Evolutionary conservation across 2,888 invertebrate genomes (phyloP).

Genomic region (Ptychoptera contaminata): DNA sequence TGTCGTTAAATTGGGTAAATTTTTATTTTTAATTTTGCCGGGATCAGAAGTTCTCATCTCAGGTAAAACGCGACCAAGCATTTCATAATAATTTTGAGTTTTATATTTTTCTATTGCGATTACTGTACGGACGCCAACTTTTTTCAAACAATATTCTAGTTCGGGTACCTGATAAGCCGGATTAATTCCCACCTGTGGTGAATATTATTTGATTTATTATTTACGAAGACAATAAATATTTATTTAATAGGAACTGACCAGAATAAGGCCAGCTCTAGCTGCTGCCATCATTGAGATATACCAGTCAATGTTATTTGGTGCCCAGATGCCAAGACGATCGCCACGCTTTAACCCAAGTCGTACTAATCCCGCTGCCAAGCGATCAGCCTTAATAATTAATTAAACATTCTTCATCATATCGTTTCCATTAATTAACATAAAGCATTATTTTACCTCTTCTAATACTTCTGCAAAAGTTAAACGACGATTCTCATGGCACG

Average conservation of each 20-base stretch:
- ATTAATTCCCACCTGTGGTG: slow-evolving; percentile 53
- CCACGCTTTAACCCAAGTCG: slow-evolving; percentile 51
- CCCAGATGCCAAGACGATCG: slow-evolving; percentile 65
- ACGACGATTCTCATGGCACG: slow-evolving; percentile 34
- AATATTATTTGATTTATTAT: slow-evolving; percentile 8
- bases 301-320: slow-evolving; percentile 67
- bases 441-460: slow-evolving; percentile 31
- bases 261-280: slow-evolving; percentile 51
- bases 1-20: slow-evolving; percentile 34
- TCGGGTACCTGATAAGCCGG: slow-evolving; percentile 56
- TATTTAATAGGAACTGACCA: slow-evolving; percentile 31
- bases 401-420: no score
- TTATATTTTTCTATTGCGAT: slow-evolving; percentile 46
- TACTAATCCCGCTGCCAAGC: slow-evolving; percentile 53
- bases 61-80: slow-evolving; percentile 43
- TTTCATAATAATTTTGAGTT: slow-evolving; percentile 48
- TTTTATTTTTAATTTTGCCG: slow-evolving; percentile 31
- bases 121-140: slow-evolving; percentile 51
- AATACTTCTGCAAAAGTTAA: slow-evolving; percentile 36
- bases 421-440: no score
- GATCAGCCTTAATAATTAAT: slow-evolving; percentile 35
- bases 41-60: slow-evolving; percentile 32
- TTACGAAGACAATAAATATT: slow-evolving; percentile 3
- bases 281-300: slow-evolving; percentile 52
- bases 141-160: slow-evolving; percentile 52